Percentiles rank a stretch among this genome's conserved stretches.
Evolutionary conservation across 2,113 vertebrate genomes (phyloP).

Genomic region (Columbina picui): DNA sequence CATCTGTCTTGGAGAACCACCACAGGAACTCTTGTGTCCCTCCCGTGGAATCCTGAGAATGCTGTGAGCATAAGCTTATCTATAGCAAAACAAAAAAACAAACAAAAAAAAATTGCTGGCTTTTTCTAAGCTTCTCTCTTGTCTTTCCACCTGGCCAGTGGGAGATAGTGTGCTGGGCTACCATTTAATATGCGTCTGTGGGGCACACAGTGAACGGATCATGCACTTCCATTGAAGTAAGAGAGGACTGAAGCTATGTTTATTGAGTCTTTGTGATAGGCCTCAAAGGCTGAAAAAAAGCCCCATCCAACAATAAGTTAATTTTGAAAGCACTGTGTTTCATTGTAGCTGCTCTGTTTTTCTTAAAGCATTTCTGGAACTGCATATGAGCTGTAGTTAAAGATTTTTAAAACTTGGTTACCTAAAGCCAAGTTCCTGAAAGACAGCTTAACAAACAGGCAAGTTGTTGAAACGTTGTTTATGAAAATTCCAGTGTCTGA

Average conservation of each 20-base stretch:
- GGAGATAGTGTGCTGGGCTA: neutral
- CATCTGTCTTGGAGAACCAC: neutral
- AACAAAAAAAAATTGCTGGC: neutral
- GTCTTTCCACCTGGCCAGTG: neutral
- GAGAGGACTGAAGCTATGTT: neutral
- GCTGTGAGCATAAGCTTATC: neutral
- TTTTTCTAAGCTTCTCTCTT: neutral
- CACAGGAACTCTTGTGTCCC: neutral
- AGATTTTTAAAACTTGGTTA: neutral
- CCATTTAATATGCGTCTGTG: neutral
- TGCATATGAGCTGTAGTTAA: neutral
- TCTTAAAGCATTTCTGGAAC: neutral
- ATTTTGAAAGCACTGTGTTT: neutral
- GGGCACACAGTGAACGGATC: neutral
- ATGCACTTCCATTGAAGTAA: neutral
- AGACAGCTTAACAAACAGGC: neutral
- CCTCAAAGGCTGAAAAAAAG: neutral
- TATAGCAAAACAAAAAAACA: neutral
- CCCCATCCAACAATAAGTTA: neutral
- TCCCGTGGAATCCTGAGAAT: constrained; percentile 15
- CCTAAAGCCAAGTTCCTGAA: neutral
- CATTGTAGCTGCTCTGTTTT: neutral
- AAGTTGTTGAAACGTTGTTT: neutral
- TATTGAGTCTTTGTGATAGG: neutral
- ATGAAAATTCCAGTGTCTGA: neutral